A percentile compares a stretch with the other conserved stretches of the same genome.
phyloP scores from a whole-genome alignment of 2,888 invertebrate genomes.

The Dioctria linearis region DNA sequence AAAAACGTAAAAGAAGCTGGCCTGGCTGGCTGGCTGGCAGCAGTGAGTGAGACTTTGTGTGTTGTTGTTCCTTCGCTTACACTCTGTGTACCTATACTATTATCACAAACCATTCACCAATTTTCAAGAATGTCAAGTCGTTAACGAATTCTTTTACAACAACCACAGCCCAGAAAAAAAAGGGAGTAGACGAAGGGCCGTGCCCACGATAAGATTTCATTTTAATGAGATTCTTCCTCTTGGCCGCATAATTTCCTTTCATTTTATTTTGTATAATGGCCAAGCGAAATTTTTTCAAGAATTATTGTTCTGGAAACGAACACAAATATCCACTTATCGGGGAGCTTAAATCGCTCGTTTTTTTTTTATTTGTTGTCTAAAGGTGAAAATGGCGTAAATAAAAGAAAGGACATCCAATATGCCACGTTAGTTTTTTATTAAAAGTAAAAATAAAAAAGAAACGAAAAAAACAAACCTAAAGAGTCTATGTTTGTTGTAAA shows the following conservation, averaged over 20 bases:
- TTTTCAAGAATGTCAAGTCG: constrained; percentile 69
- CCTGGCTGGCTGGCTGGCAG: background rate
- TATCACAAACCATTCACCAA: constrained; percentile 70
- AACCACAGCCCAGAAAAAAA: constrained; percentile 19
- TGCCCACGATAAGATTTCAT: constrained; percentile 46
- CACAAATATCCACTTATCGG: constrained; percentile 48
- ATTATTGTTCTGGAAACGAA: constrained; percentile 42
- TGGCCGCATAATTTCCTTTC: constrained; percentile 42
- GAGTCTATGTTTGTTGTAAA: no score
- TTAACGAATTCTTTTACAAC: constrained; percentile 59
- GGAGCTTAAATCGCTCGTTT: constrained; percentile 5
- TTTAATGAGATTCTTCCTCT: constrained; percentile 52
- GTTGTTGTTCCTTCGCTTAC: no score
- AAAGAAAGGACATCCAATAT: no score
- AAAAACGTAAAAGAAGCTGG: background rate
- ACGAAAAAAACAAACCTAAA: no score
- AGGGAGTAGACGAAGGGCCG: constrained; percentile 40
- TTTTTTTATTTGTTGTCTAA: background rate
- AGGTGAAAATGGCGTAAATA: no score
- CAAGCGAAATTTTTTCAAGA: constrained; percentile 32
- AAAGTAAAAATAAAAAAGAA: no score
- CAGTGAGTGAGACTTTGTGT: background rate
- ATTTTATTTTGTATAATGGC: constrained; percentile 29
- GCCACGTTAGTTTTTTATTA: no score
- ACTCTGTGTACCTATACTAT: constrained; percentile 66